phyloP scores from a whole-genome alignment of 2,888 invertebrate genomes.

The Andrena minutula region DNA sequence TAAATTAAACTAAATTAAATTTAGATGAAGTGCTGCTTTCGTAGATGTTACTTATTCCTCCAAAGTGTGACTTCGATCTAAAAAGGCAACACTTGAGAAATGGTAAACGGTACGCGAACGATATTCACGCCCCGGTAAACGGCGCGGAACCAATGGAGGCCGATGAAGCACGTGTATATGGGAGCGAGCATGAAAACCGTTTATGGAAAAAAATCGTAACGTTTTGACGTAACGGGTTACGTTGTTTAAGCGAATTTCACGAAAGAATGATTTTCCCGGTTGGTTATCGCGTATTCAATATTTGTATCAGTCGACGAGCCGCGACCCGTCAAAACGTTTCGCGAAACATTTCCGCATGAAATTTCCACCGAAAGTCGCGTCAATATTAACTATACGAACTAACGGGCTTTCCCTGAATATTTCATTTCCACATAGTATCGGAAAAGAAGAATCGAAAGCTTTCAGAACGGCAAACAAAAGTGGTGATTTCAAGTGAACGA shows the following conservation, averaged over 20 bases:
- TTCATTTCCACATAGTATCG: background rate
- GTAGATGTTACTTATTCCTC: background rate
- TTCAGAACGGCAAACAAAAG: background rate
- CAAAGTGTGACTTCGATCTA: background rate
- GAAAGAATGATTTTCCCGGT: background rate
- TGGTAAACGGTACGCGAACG: background rate
- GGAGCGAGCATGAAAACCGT: background rate
- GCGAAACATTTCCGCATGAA: background rate
- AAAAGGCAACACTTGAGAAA: no score
- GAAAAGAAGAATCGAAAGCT: background rate
- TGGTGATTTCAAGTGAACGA: background rate
- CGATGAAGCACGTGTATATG: constrained; percentile 15
- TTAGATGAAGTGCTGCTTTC: background rate
- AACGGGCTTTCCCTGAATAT: background rate
- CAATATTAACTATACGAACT: constrained; percentile 7
- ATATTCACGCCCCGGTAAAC: constrained; percentile 9
- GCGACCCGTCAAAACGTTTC: background rate
- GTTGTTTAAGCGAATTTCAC: constrained; percentile 13
- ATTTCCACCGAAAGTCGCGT: background rate
- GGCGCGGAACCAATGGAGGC: background rate
- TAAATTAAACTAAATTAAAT: no score
- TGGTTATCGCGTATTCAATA: background rate
- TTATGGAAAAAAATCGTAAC: background rate
- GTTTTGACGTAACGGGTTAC: background rate
- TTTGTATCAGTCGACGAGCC: background rate